A percentile compares a stretch with the other conserved stretches of the same genome.
Conservation (phyloP, 2,888 invertebrate genomes). For the Lasioglossum leucozonium region DNA sequence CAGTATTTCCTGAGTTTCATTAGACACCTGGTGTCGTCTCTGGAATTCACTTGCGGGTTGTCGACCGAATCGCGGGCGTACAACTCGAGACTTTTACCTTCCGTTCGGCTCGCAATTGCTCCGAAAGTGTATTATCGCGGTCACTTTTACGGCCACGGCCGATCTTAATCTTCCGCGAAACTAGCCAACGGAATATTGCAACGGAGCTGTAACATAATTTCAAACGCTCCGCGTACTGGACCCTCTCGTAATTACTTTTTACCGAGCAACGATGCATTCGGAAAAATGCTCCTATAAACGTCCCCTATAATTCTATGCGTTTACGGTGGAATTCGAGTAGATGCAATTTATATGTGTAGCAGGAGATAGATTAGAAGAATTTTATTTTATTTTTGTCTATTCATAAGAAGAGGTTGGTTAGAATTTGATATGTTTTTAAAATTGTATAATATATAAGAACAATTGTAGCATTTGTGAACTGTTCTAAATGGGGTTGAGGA, state of each 20-base stretch:
- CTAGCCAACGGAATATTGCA: background rate
- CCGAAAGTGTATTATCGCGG: background rate
- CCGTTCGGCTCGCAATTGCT: background rate
- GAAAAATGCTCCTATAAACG: no score
- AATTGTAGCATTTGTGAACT: background rate
- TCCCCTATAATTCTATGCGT: no score
- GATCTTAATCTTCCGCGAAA: background rate
- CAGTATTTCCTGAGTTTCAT: conserved; percentile 39
- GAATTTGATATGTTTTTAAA: no score
- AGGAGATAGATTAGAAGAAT: no score
- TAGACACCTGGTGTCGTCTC: conserved; percentile 17
- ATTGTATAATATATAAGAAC: background rate
- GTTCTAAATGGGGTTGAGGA: background rate
- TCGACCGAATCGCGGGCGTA: conserved; percentile 21
- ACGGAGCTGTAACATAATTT: background rate
- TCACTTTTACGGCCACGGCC: background rate
- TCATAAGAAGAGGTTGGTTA: no score
- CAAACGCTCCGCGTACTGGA: no score
- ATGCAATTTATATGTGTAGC: no score
- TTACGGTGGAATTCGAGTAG: no score
- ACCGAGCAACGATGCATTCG: background rate
- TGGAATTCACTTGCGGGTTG: conserved; percentile 8
- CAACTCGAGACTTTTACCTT: conserved; percentile 4
- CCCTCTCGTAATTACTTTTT: background rate
- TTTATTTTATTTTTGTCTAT: no score